phyloP scores from a whole-genome alignment of 1,140 invertebrate species.

The Diachasma alloeum region DNA sequence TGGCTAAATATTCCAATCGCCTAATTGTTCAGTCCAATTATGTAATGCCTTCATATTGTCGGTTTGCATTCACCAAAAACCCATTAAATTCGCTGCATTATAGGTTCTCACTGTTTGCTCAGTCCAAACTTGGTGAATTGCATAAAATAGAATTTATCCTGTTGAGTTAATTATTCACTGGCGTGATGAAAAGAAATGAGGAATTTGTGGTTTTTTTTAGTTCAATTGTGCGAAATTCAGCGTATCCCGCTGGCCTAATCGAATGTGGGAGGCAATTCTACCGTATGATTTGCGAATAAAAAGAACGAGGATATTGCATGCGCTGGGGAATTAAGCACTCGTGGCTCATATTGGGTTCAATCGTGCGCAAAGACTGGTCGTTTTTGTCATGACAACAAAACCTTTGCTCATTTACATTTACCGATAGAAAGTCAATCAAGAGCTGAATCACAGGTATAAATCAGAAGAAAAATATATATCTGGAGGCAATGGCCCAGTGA shows the following conservation, averaged over 20 bases:
- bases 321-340: not conserved
- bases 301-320: not conserved
- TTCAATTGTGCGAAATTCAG: not conserved
- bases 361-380: not conserved
- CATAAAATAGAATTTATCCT: not conserved
- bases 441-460: not conserved
- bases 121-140: not conserved
- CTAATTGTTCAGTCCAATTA: not conserved
- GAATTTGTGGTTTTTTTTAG: not conserved
- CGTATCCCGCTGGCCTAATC: not conserved
- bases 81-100: not conserved
- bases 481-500: not conserved
- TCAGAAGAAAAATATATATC: not conserved
- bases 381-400: not conserved
- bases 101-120: not conserved
- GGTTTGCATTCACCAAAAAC: not conserved
- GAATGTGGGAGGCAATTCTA: not conserved
- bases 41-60: not conserved
- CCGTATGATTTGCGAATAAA: not conserved
- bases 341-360: not conserved
- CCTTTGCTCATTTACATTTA: not conserved
- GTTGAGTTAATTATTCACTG: not conserved
- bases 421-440: not conserved
- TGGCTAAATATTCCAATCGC: not conserved
- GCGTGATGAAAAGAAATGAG: not conserved